phyloP scores from a whole-genome alignment of 2,113 vertebrate species.

The Nyctereutes procyonoides region DNA sequence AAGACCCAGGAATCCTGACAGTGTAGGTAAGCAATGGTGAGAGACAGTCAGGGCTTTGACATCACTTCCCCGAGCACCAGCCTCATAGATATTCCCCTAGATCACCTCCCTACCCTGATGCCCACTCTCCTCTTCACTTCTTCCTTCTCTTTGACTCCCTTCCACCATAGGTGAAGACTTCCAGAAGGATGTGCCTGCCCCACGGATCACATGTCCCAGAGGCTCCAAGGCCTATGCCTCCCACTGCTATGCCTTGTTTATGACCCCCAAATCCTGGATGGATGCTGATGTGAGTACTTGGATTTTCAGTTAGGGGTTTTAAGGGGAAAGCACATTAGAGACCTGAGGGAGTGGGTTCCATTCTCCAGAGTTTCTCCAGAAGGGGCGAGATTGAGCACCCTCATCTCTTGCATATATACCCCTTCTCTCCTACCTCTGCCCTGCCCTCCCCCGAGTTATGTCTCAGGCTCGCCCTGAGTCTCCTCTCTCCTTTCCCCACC shows the following conservation, averaged over 20 bases:
- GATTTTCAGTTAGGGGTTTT: neutral
- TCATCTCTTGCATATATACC: neutral
- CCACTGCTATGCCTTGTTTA: conserved; percentile 50
- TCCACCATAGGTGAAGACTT: neutral
- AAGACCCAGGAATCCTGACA: neutral
- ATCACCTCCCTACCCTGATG: neutral
- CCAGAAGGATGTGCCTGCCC: neutral
- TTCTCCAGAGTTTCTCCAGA: neutral
- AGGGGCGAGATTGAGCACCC: neutral
- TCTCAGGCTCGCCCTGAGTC: neutral
- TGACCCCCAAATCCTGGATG: neutral
- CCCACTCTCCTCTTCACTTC: neutral
- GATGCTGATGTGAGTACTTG: conserved; percentile 52
- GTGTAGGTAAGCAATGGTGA: neutral
- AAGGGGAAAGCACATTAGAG: neutral
- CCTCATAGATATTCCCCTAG: neutral
- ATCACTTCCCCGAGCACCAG: neutral
- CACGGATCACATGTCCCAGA: neutral
- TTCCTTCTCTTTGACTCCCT: neutral
- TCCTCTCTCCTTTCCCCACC: neutral
- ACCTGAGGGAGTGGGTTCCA: neutral
- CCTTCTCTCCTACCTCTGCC: rapidly evolving
- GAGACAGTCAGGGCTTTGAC: neutral
- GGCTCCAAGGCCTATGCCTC: neutral
- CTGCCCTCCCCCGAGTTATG: rapidly evolving